Evolutionary conservation across 2,888 invertebrate species (phyloP), one percentile per base, ranked within the genome.

Genomic region (Ceriagrion tenellum): DNA sequence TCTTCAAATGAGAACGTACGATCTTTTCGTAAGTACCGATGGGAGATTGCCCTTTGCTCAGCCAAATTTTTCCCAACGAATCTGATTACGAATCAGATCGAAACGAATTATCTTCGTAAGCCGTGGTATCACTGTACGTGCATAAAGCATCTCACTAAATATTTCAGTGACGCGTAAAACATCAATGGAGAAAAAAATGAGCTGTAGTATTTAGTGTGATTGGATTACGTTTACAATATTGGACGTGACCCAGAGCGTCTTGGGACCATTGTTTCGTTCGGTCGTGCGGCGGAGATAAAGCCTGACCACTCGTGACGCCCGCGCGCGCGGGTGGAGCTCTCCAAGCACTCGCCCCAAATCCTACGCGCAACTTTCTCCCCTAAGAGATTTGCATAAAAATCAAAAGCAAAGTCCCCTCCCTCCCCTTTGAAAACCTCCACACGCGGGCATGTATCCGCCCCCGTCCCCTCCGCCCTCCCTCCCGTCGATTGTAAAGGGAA

Each of bases 381-480:
- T 3, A 35, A 81, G 81, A 35, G 81, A 35, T 81, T 81, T 81
- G n/a, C 81, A 81, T 81, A 81, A 81, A 81, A 81, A 81, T 35
- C 35, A 35, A 81, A 30, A 81, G 81, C 81, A 35, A 30, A 35
- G 35, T 81, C 30, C n/a, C 81, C 81, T 81, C 35, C 30, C 23
- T 18, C 35, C 2, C 81, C 81, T 47, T 8, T 8, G 47, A 47
- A 47, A 47, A 47, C 47, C 47, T 47, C 47, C 47, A 8, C 47
- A 8, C 2, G 47, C 47, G 47, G 47, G 47, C 47, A 47, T 47
- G 47, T 47, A 47, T 47, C 47, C 47, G 0, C 69, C n/a, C 23
- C 26, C 4, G 3, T 26, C 69, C 12, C 69, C 69, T 26, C 35
- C 81, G n/a, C n/a, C n/a, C n/a, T n/a, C 81, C 81, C 16, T 10